phyloP scores from a whole-genome alignment of 1,140 invertebrate genomes.

The Solen grandis region DNA sequence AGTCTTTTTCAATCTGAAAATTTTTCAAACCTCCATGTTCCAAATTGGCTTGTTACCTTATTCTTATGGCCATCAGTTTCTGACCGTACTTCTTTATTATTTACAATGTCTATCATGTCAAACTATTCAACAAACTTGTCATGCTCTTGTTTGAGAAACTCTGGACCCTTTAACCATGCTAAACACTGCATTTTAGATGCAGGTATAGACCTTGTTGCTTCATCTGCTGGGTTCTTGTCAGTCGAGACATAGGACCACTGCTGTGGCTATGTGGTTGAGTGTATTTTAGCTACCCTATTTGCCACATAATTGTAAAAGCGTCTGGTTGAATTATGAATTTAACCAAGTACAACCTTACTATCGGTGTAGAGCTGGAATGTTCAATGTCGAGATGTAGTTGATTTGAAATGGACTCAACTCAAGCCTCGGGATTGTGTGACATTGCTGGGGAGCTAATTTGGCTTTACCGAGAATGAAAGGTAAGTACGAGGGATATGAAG shows the following conservation, averaged over 20 bases:
- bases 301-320: slow-evolving; percentile 58
- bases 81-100: slow-evolving; percentile 33
- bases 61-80: neutral
- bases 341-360: slow-evolving; percentile 52
- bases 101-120: slow-evolving; percentile 29
- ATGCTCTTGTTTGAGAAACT: neutral
- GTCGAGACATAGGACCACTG: slow-evolving; percentile 54
- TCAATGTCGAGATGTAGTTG: slow-evolving; percentile 34
- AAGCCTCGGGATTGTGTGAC: too few species aligned
- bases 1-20: slow-evolving; percentile 44
- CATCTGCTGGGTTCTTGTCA: slow-evolving; percentile 58
- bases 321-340: slow-evolving; percentile 51
- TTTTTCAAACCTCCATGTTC: slow-evolving; percentile 13
- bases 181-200: slow-evolving; percentile 2
- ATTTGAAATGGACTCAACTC: too few species aligned
- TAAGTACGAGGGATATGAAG: neutral
- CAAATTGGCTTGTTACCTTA: neutral
- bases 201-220: slow-evolving; percentile 24
- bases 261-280: neutral
- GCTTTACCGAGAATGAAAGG: too few species aligned
- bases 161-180: slow-evolving; percentile 39
- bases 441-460: too few species aligned
- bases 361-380: slow-evolving; percentile 50
- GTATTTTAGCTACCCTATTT: slow-evolving; percentile 51
- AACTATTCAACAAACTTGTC: neutral